phyloP scores from a whole-genome alignment of 2,888 invertebrate genomes.

The Cataglyphis livida region DNA sequence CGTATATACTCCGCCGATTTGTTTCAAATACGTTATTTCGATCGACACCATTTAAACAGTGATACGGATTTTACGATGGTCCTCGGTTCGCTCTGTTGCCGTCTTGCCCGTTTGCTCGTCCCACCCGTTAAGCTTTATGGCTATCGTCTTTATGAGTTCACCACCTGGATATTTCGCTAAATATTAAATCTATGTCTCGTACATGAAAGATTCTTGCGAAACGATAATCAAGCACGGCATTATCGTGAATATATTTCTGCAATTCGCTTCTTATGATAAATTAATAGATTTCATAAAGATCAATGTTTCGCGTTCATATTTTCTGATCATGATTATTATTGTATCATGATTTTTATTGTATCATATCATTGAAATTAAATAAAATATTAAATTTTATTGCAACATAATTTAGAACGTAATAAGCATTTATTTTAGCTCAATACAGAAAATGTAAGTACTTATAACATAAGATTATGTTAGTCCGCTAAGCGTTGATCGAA shows the following conservation, averaged over 20 bases:
- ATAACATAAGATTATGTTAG: not conserved
- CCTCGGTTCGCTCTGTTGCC: constrained; percentile 52
- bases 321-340: not conserved
- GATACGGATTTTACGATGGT: constrained; percentile 64
- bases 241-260: not conserved
- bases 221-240: constrained; percentile 14
- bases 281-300: not conserved
- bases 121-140: constrained; percentile 69
- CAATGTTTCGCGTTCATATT: not conserved
- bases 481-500: not conserved
- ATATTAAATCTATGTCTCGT: constrained; percentile 66
- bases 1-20: constrained; percentile 8
- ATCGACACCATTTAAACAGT: constrained; percentile 47
- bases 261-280: not conserved
- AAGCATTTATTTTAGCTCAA: not conserved
- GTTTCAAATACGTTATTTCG: constrained; percentile 60
- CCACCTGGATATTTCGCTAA: constrained; percentile 64
- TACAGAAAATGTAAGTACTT: not conserved
- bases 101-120: constrained; percentile 53
- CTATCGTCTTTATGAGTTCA: constrained; percentile 72
- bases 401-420: not conserved
- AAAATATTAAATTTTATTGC: not conserved
- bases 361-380: not conserved
- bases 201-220: constrained; percentile 18
- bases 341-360: too few species aligned